Conservation (phyloP, 2,797 vertebrate species). For the Sphenopsis melanotis region DNA sequence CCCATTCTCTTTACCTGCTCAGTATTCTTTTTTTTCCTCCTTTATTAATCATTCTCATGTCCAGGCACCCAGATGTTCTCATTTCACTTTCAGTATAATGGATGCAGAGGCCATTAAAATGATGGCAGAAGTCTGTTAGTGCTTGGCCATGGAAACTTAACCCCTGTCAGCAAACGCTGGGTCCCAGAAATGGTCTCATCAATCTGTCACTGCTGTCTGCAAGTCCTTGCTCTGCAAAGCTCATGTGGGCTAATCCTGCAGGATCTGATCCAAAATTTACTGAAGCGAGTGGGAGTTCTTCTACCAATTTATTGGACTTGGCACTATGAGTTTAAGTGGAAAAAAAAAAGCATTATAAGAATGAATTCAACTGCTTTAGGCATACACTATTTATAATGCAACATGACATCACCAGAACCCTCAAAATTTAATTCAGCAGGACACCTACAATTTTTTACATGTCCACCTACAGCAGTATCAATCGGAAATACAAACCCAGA, state of each 20-base stretch:
- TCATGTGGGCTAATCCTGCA: background rate
- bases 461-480: background rate
- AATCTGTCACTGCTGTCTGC: constrained; percentile 4
- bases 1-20: background rate
- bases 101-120: background rate
- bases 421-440: background rate
- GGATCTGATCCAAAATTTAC: constrained; percentile 2
- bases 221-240: background rate
- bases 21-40: background rate
- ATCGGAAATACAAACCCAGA: background rate
- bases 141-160: constrained; percentile 37
- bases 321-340: background rate
- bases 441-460: constrained; percentile 17
- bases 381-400: background rate
- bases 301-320: background rate
- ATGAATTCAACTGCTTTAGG: constrained; percentile 14
- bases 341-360: background rate
- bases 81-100: constrained; percentile 29
- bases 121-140: constrained; percentile 23
- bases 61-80: background rate
- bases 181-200: constrained; percentile 15
- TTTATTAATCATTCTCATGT: background rate
- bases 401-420: background rate
- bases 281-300: constrained; percentile 21
- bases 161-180: background rate